Base-by-base conservation (phyloP, 2,888 invertebrate species). In the Hypolimnas misippus region DNA sequence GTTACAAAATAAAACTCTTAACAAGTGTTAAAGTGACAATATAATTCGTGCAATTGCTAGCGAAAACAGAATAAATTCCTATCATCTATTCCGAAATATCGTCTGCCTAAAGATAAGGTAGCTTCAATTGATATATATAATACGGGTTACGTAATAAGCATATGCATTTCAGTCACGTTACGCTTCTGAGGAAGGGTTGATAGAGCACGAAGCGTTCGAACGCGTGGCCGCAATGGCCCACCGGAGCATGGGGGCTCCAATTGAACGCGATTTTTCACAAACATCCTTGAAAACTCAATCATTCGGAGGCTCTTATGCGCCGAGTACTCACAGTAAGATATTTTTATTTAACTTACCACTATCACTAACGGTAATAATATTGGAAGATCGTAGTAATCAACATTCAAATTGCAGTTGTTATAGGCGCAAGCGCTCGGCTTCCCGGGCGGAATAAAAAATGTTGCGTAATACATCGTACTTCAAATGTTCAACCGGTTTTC, bases 161-260 rank as follows among this genome's bases (percentile, higher is more conserved):
- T n/a, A n/a, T n/a, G n/a, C n/a, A 46, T 63, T 44, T 25, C 40
- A 67, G 58, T 7, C 50, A n/a, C 58, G 62, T 8, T 16, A 16
- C 25, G 16, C 51, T 33, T 7, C 56, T 12, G 89, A 87, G 1
- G 87, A 87, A 12, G 12, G 71, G 21, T 72, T 69, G 21, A 79
- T 83, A 1, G 88, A 88, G 57, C 73, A 78, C 0, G 82, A 84
- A 16, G 87, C 88, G 0, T 78, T 84, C 0, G 88, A 88, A 59
- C 76, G 86, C 0, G 83, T 87, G 0, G 86, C 85, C 0, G 75
- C 81, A 0, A 87, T 88, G 87, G 55, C 86, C 42, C 83, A 86
- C 54, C 76, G 85, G 14, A 78, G 74, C 53, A 70, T 76, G 72
- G 78, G 76, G 0, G 71, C 72, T 3, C 77, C 82, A 12, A 81